A percentile compares a stretch with the other conserved stretches of the same genome.
phyloP scores from a whole-genome alignment of 2,888 invertebrate species.

The Blastobasis adustella region DNA sequence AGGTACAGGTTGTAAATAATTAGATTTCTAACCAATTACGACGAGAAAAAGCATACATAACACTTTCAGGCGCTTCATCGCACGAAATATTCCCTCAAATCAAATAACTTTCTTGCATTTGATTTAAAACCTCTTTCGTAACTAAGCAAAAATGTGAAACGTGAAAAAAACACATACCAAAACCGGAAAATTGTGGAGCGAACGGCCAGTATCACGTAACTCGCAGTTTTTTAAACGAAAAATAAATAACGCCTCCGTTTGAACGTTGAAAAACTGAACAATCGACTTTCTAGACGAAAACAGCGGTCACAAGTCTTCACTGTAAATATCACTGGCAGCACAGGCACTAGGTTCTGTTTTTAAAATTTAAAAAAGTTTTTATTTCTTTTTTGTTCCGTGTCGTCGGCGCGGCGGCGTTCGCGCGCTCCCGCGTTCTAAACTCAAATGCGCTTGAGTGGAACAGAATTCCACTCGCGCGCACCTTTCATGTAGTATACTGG shows the following conservation, averaged over 20 bases:
- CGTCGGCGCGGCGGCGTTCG: slow-evolving; percentile 37
- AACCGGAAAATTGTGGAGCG: slow-evolving; percentile 14
- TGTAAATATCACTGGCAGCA: slow-evolving; percentile 16
- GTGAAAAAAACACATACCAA: slow-evolving; percentile 18
- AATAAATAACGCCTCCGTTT: background rate
- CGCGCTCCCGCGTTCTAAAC: slow-evolving; percentile 33
- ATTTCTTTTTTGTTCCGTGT: slow-evolving; percentile 8
- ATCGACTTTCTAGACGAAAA: slow-evolving; percentile 12
- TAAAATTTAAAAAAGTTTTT: background rate
- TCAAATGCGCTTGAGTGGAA: slow-evolving; percentile 73
- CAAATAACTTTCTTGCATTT: background rate
- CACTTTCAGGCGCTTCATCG: too few relatives aligned
- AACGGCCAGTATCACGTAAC: slow-evolving; percentile 15
- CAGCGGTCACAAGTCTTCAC: slow-evolving; percentile 13
- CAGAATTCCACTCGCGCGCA: slow-evolving; percentile 54
- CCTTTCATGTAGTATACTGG: slow-evolving; percentile 12
- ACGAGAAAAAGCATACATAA: too few relatives aligned
- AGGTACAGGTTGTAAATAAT: too few relatives aligned
- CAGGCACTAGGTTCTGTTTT: slow-evolving; percentile 11
- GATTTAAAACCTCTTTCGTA: background rate
- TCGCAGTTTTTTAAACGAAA: slow-evolving; percentile 2
- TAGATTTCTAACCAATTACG: too few relatives aligned
- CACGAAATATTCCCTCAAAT: too few relatives aligned
- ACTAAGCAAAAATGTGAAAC: slow-evolving; percentile 1
- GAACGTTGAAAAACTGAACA: background rate